Evolutionary conservation across 2,888 invertebrate genomes (phyloP).

Genomic region (Oscheius sp.): DNA sequence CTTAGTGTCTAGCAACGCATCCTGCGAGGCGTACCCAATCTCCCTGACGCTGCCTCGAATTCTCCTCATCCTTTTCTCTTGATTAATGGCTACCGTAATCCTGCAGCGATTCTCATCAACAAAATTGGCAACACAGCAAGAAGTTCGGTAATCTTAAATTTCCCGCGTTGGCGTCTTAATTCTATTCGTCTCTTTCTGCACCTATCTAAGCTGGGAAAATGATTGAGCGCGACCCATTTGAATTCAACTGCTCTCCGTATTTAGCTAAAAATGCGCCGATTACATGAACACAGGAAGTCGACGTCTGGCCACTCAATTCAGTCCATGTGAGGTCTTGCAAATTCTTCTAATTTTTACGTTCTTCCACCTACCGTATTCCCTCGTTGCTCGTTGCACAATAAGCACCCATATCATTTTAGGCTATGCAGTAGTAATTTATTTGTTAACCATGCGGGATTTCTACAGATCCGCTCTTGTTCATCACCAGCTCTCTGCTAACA

Average conservation of each 20-base stretch:
- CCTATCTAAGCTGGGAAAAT: slow-evolving; percentile 26
- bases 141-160: slow-evolving; percentile 1
- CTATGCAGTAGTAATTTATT: background rate
- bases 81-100: background rate
- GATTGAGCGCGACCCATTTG: slow-evolving; percentile 11
- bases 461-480: slow-evolving; percentile 21
- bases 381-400: background rate
- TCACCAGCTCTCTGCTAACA: slow-evolving; percentile 9
- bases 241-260: slow-evolving; percentile 1
- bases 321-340: background rate
- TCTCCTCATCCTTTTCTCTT: background rate
- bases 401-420: background rate
- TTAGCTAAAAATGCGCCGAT: background rate
- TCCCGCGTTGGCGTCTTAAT: slow-evolving; percentile 21
- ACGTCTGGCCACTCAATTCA: slow-evolving; percentile 2
- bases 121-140: too few species aligned
- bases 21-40: too few species aligned
- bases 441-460: slow-evolving; percentile 10
- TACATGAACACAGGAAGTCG: slow-evolving; percentile 17
- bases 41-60: background rate
- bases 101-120: background rate
- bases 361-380: background rate
- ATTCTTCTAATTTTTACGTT: background rate
- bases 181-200: background rate
- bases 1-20: background rate